Conservation (phyloP, 2,888 invertebrate species). For the Yponomeuta malinellus region DNA sequence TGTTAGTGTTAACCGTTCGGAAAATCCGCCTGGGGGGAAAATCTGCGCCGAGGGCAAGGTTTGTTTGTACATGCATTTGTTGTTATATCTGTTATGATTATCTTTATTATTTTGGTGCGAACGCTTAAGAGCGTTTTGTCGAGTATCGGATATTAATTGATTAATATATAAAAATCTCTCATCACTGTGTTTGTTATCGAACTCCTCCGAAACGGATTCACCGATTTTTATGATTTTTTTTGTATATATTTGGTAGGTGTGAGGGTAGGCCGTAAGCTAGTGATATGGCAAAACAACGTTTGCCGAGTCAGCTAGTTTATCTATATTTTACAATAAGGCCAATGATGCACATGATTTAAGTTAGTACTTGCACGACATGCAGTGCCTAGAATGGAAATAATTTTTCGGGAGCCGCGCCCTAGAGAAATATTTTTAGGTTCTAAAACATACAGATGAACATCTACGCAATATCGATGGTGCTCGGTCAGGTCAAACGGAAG, state of each 20-base stretch:
- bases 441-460: neutral
- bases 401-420: neutral
- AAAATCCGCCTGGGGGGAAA: constrained; percentile 7
- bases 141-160: neutral
- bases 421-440: neutral
- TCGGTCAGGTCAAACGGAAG: neutral
- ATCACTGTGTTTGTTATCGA: too few species aligned
- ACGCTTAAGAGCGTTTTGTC: neutral
- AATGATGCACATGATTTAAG: neutral
- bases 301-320: too few species aligned
- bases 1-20: constrained; percentile 11
- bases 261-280: too few species aligned
- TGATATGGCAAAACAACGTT: too few species aligned
- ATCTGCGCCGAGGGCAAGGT: constrained; percentile 6
- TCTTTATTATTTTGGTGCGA: neutral
- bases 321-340: too few species aligned
- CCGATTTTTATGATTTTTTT: too few species aligned
- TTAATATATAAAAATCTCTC: neutral
- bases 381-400: neutral
- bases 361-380: neutral
- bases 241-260: too few species aligned
- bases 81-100: neutral
- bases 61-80: constrained; percentile 7
- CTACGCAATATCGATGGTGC: neutral
- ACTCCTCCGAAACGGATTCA: too few species aligned